These are phyloP conservation scores for Rhopalosiphum maidis DNA, from an alignment of 1,140 invertebrate genomes.

Conservation along the genomic window DNA sequence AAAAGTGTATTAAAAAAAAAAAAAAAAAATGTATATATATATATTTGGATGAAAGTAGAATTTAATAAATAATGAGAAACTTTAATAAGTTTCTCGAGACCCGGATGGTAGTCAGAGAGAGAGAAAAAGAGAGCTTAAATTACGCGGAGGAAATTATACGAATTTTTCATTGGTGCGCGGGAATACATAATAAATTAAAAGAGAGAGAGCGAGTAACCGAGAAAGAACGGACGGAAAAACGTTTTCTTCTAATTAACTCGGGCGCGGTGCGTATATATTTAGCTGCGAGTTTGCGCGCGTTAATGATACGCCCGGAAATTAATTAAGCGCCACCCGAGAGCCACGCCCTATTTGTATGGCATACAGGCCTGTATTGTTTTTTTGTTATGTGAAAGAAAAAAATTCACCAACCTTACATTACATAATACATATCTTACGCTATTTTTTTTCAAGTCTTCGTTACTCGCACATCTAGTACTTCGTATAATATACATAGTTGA, in stretches of 20 bases:
- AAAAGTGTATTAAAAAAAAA: constrained; percentile 53
- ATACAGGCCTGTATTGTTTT: constrained; percentile 16
- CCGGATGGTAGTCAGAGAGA: neutral
- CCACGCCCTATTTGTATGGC: constrained; percentile 34
- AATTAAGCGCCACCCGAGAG: constrained; percentile 55
- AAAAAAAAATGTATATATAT: constrained; percentile 11
- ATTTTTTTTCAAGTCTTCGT: neutral
- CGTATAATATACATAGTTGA: neutral
- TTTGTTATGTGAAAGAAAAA: neutral
- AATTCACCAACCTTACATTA: neutral
- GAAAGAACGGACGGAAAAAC: neutral
- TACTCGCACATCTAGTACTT: neutral
- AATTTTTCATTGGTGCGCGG: constrained; percentile 50
- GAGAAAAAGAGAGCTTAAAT: constrained; percentile 42
- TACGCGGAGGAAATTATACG: constrained; percentile 57
- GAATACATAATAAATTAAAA: constrained; percentile 57
- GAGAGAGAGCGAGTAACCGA: neutral
- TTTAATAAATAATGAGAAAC: constrained; percentile 58
- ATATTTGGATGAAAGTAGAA: constrained; percentile 45
- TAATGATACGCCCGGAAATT: constrained; percentile 55
- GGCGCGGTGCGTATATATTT: neutral
- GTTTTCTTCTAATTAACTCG: constrained; percentile 56
- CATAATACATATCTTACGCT: neutral
- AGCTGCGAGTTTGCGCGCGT: constrained; percentile 51
- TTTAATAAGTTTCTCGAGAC: constrained; percentile 55